phyloP scores from a whole-genome alignment of 1,140 invertebrate species.

The Popillia japonica region DNA sequence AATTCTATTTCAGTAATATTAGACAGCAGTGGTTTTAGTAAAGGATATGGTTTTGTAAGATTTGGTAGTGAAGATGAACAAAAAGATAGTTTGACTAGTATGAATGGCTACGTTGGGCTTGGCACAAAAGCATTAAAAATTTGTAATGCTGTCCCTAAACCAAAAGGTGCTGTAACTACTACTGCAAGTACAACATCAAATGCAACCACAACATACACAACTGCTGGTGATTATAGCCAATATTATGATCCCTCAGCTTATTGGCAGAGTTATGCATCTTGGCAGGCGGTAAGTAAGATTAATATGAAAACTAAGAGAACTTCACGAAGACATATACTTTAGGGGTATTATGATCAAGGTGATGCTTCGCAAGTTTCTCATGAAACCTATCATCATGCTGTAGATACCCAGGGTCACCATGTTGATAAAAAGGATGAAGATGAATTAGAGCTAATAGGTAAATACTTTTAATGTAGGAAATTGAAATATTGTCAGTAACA shows the following conservation, averaged over 20 bases:
- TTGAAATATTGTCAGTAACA: neutral
- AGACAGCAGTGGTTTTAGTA: slow-evolving; percentile 87
- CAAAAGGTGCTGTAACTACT: slow-evolving; percentile 64
- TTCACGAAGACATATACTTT: neutral
- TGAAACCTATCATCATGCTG: slow-evolving; percentile 44
- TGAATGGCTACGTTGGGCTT: slow-evolving; percentile 86
- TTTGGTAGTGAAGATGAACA: slow-evolving; percentile 96
- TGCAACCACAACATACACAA: slow-evolving; percentile 55
- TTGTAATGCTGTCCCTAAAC: slow-evolving; percentile 88
- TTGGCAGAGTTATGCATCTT: slow-evolving; percentile 76
- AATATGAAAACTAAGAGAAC: neutral
- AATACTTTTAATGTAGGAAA: slow-evolving; percentile 40
- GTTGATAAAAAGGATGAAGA: slow-evolving; percentile 59
- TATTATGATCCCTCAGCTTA: slow-evolving; percentile 78
- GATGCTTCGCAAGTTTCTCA: slow-evolving; percentile 53
- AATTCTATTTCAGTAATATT: slow-evolving; percentile 75
- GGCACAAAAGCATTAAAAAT: slow-evolving; percentile 89
- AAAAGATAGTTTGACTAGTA: slow-evolving; percentile 86
- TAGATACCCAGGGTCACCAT: slow-evolving; percentile 44
- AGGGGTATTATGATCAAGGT: slow-evolving; percentile 63
- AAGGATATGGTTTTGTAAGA: slow-evolving; percentile 96
- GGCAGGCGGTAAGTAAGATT: slow-evolving; percentile 60
- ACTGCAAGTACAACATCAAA: slow-evolving; percentile 56
- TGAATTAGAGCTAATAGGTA: slow-evolving; percentile 72
- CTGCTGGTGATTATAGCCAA: slow-evolving; percentile 66